Evolutionary conservation across 2,888 invertebrate species (phyloP), one percentile per base, ranked within the genome.

Genomic region (Leucoma salicis): DNA sequence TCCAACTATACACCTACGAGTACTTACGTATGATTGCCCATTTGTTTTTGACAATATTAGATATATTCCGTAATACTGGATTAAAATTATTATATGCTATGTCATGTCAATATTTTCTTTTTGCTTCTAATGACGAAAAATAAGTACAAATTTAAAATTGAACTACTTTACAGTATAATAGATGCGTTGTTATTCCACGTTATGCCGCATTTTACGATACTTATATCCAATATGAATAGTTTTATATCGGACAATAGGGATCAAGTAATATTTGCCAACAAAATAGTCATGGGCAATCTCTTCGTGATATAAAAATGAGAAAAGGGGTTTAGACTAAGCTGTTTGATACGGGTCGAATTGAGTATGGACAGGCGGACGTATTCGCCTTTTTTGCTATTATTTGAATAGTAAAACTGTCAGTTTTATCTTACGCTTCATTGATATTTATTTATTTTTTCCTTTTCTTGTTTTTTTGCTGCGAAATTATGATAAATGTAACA

Each of bases 301-400:
- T 81, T 81, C 70, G 74, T 78, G 81, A 80, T 80, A 82, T 74
- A 80, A 82, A 83, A 86, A 85, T 74, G 79, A 73, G 81, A 86
- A 86, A 85, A 82, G 80, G 88, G 87, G 74, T 85, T 85, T 76
- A 83, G 55, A 50, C 52, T 85, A 87, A 88, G 84, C 89, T 81
- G 52, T 79, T 87, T 89, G 89, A 89, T 74, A 79, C 82, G 88
- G 89, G 89, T 88, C 81, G 71, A 87, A 86, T 89, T 82, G 81
- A 74, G 72, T 81, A 76, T 78, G 77, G 86, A 88, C 87, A 83
- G 75, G 68, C 76, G 73, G 76, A 80, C 74, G 69, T 76, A 78
- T 84, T 86, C 76, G 79, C 81, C 67, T 82, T 81, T 82, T 39
- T 85, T 76, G 82, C 82, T 80, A 75, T 82, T 86, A 82, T 80